phyloP scores from a whole-genome alignment of 2,888 invertebrate genomes.

The Cinara cedri region DNA sequence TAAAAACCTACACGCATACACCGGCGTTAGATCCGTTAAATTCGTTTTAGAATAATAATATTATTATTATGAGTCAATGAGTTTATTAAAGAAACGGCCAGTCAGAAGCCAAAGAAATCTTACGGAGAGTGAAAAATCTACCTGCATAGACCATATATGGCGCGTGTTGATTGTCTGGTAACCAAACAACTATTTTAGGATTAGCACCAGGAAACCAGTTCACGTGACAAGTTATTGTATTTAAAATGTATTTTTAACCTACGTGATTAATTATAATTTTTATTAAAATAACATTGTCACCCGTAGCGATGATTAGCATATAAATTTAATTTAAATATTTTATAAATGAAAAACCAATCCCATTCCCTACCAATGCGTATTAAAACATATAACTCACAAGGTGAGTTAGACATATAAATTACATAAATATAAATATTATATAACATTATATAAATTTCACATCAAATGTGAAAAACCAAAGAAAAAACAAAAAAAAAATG shows the following conservation, averaged over 20 bases:
- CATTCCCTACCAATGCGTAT: no score
- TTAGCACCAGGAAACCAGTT: slow-evolving; percentile 42
- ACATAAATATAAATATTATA: no score
- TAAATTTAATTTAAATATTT: no score
- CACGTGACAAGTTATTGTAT: slow-evolving; percentile 23
- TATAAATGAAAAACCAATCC: no score
- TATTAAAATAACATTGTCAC: no score
- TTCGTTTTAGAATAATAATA: slow-evolving; percentile 23
- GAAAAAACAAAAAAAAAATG: no score
- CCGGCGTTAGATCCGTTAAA: slow-evolving; percentile 4
- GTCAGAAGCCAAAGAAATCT: slow-evolving; percentile 7
- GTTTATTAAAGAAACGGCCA: slow-evolving; percentile 41
- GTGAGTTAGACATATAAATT: no score
- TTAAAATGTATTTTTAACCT: slow-evolving; percentile 31
- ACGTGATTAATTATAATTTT: background rate
- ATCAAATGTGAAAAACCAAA: no score
- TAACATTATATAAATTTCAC: no score
- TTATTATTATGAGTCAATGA: slow-evolving; percentile 34
- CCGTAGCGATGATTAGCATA: no score
- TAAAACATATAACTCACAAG: no score
- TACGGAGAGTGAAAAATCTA: slow-evolving; percentile 30
- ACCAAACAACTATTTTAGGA: slow-evolving; percentile 52
- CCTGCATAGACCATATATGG: slow-evolving; percentile 46
- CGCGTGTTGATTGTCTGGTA: slow-evolving; percentile 28
- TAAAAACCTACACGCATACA: background rate